phyloP scores from a whole-genome alignment of 2,888 invertebrate genomes.

The Acleris literana region DNA sequence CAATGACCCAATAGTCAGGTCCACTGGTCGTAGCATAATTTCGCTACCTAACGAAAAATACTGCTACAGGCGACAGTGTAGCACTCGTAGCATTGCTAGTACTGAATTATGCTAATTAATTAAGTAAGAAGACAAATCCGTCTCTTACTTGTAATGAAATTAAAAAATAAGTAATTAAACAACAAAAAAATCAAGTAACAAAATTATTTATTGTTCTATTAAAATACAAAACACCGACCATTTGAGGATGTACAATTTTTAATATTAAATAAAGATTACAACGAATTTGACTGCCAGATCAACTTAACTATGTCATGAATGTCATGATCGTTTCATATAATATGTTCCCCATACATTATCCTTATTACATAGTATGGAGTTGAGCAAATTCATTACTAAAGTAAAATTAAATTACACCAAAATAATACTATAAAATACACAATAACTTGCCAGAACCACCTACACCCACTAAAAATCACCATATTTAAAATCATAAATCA shows the following conservation, averaged over 20 bases:
- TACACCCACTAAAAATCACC: no score
- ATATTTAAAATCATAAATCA: no score
- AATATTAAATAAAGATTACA: background rate
- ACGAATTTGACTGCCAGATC: background rate
- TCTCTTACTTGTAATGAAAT: no score
- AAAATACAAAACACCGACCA: constrained; percentile 4
- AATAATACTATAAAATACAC: constrained; percentile 14
- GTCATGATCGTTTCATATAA: background rate
- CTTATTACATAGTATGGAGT: background rate
- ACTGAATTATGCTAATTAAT: no score
- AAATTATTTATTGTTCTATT: constrained; percentile 13
- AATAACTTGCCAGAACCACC: background rate
- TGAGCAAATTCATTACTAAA: constrained; percentile 8
- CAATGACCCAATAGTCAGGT: no score
- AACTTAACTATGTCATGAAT: background rate
- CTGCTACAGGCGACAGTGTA: no score
- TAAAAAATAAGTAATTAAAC: background rate
- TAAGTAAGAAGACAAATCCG: no score
- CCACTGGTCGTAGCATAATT: no score
- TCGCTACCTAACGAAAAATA: no score
- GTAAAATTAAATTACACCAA: constrained; percentile 2
- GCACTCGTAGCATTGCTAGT: no score
- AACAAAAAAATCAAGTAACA: background rate
- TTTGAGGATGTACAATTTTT: background rate
- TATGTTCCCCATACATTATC: constrained; percentile 3